Conservation (phyloP, 1,140 invertebrate species). For the Adoxophyes honmai region DNA sequence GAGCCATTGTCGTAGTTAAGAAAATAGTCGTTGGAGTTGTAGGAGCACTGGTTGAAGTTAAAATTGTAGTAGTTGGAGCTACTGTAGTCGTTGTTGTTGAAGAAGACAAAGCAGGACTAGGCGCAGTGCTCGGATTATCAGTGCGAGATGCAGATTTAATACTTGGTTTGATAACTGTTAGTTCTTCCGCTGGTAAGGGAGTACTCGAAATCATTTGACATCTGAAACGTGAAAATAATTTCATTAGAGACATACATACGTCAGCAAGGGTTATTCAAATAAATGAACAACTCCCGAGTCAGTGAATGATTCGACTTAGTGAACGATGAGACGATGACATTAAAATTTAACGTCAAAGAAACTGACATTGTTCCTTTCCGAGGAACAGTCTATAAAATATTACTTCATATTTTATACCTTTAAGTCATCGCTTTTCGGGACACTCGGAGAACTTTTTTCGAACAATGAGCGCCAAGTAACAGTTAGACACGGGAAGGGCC, state of each 20-base stretch:
- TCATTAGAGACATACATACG: constrained; percentile 25
- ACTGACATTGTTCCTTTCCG: too few relatives aligned
- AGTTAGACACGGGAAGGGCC: too few relatives aligned
- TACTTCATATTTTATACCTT: too few relatives aligned
- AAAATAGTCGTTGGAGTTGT: background rate
- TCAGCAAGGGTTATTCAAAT: too few relatives aligned
- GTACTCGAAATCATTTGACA: constrained; percentile 57
- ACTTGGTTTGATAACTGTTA: constrained; percentile 53
- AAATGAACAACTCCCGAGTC: too few relatives aligned
- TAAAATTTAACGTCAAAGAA: too few relatives aligned
- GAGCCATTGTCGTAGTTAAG: background rate
- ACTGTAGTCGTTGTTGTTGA: constrained; percentile 25
- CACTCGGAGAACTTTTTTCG: too few relatives aligned
- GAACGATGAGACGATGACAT: too few relatives aligned
- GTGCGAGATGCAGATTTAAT: constrained; percentile 5
- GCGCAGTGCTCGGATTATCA: background rate
- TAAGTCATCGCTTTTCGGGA: too few relatives aligned
- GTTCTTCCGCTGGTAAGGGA: constrained; percentile 46
- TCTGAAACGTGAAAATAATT: background rate
- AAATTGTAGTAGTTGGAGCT: constrained; percentile 16
- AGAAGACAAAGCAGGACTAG: constrained; percentile 29
- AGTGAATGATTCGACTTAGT: too few relatives aligned
- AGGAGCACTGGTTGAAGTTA: constrained; percentile 10
- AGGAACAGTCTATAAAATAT: too few relatives aligned
- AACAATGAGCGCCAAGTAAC: too few relatives aligned